phyloP scores from a whole-genome alignment of 2,888 invertebrate species.

The Drosophila limbata region DNA sequence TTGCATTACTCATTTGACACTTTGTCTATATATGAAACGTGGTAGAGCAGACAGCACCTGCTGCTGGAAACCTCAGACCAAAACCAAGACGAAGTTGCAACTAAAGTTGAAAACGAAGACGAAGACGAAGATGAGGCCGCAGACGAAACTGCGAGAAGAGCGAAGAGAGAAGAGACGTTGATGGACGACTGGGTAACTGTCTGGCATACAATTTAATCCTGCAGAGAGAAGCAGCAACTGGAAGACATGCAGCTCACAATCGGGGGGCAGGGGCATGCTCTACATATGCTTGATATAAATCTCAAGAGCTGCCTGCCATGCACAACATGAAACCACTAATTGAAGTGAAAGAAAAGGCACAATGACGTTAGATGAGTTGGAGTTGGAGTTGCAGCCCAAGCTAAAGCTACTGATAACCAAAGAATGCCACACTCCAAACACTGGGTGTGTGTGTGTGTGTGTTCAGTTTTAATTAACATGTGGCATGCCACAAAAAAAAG shows the following conservation, averaged over 20 bases:
- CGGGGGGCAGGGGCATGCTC: conserved; percentile 27
- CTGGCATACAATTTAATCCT: conserved; percentile 75
- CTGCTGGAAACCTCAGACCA: conserved; percentile 50
- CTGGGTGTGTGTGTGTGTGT: conserved; percentile 32
- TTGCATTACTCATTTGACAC: conserved; percentile 82
- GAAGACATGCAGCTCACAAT: conserved; percentile 64
- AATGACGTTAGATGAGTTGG: conserved; percentile 48
- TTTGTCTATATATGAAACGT: conserved; percentile 63
- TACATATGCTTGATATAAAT: conserved; percentile 76
- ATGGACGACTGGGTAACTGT: conserved; percentile 63
- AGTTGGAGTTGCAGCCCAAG: conserved; percentile 21
- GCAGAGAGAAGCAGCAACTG: conserved; percentile 44
- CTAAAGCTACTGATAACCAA: conserved; percentile 38
- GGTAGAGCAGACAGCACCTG: conserved; percentile 60
- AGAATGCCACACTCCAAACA: conserved; percentile 32
- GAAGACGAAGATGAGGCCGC: conserved; percentile 33
- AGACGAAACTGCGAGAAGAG: conserved; percentile 37
- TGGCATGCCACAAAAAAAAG: conserved; percentile 52
- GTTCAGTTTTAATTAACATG: conserved; percentile 79
- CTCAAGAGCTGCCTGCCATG: conserved; percentile 69
- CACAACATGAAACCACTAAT: conserved; percentile 81
- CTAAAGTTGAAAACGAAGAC: conserved; percentile 15
- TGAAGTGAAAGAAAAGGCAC: conserved; percentile 79
- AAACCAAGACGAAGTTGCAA: conserved; percentile 18
- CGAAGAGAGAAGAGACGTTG: conserved; percentile 63